phyloP scores from a whole-genome alignment of 2,888 invertebrate species.

The Thysanoteuthis rhombus region DNA sequence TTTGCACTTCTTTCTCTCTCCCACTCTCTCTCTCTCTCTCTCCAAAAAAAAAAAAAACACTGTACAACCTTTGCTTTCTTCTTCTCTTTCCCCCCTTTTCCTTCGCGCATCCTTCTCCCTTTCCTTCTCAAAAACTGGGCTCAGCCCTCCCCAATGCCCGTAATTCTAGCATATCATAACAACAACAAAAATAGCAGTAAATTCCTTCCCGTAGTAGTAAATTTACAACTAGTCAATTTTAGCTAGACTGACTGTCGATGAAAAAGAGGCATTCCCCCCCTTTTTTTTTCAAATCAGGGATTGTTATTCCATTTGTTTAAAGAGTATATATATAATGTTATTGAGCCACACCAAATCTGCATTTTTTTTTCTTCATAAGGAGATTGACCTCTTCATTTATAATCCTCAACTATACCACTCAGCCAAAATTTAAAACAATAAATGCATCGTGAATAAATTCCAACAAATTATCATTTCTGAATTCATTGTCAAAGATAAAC shows the following conservation, averaged over 20 bases:
- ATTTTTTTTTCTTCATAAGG: neutral
- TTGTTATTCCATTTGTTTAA: neutral
- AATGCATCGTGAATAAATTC: no score
- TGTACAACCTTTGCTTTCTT: neutral
- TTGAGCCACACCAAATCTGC: neutral
- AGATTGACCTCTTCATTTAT: no score
- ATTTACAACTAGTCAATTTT: neutral
- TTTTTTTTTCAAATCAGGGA: no score
- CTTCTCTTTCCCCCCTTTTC: neutral
- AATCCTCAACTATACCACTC: no score
- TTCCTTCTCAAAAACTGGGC: neutral
- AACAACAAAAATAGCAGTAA: neutral
- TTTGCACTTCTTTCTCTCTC: neutral
- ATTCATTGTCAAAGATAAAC: no score
- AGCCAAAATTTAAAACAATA: no score
- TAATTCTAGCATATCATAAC: neutral
- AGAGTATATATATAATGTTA: neutral
- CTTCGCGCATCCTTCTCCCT: neutral
- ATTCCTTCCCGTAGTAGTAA: neutral
- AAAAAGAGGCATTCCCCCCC: neutral
- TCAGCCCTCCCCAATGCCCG: neutral
- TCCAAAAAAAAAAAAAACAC: no score
- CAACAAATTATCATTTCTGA: no score
- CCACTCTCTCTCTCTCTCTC: neutral
- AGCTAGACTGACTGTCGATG: no score